Base-by-base conservation (phyloP, 2,113 vertebrate species). In the Himantopus leucocephalus region DNA sequence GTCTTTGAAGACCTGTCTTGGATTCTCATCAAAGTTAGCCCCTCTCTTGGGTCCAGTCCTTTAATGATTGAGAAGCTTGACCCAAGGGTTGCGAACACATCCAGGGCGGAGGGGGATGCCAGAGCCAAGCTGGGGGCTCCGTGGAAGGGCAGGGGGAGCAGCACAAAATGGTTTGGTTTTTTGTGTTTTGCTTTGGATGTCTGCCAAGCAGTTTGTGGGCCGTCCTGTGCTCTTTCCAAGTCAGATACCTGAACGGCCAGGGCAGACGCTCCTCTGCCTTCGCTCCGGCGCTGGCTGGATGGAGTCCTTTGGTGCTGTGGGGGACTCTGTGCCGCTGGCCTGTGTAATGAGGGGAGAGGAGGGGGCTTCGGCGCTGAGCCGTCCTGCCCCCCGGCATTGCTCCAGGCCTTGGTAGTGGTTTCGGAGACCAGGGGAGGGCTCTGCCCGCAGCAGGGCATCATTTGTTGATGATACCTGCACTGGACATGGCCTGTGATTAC, bases 1-100 rank as follows among this genome's bases (percentile, higher is more conserved):
- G 37, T 62, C 79, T 92, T 88, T 88, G 83, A 94, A 92, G 75
- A 80, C 67, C 63, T 76, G 35, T 63, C 26, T 24, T 96, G 78
- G 66, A 70, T 92, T 93, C 39, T 70, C 67, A 83, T 85, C 85
- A 85, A 90, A 90, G 90, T 52, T 88, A 71, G 37, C 16, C 23
- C 12, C 23, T 95, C 47, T 94, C 88, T 56, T 88, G 90, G 16
- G 66, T 70, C 74, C 34, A 35, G 56, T 47, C 23, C 35, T 72
- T 59, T 56, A 60, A n/a, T n/a, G 58, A 23, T 34, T 1, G 4
- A 79, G 37, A 79, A 96, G 30, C 4, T 78, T 93, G 92, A 88
- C 71, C 78, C 71, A 45, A 60, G 58, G 43, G 48, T 83, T 92
- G 53, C 0, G 0, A 66, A 56, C 24, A 43, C 43, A 79, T 79